Percentiles rank a stretch among this genome's conserved stretches.
Conservation (phyloP, 1,140 invertebrate genomes). For the Epicauta chinensis region DNA sequence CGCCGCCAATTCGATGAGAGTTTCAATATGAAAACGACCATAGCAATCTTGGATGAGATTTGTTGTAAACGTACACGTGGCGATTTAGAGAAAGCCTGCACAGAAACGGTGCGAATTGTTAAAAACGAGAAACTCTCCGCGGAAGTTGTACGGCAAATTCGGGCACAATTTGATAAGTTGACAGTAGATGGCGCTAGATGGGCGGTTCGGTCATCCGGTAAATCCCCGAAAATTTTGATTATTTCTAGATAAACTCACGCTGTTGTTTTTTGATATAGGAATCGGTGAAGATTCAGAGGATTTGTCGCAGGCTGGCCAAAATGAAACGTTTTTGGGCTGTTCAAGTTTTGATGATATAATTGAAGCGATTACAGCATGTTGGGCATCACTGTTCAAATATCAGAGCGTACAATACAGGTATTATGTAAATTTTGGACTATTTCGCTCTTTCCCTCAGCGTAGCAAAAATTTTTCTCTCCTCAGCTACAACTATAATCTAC, state of each 20-base stretch:
- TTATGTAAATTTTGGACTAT: no score
- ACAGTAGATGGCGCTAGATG: slow-evolving; percentile 19
- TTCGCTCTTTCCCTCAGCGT: no score
- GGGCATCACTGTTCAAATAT: slow-evolving; percentile 71
- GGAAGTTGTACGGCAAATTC: slow-evolving; percentile 16
- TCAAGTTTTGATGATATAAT: slow-evolving; percentile 48
- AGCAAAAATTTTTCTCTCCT: no score
- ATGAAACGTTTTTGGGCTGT: slow-evolving; percentile 68
- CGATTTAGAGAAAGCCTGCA: slow-evolving; percentile 30
- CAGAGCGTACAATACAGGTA: slow-evolving; percentile 69
- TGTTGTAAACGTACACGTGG: slow-evolving; percentile 25
- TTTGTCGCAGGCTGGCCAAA: slow-evolving; percentile 78
- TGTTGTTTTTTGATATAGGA: slow-evolving; percentile 44
- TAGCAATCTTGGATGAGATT: slow-evolving; percentile 32
- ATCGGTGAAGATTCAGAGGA: slow-evolving; percentile 72
- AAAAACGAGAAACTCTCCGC: slow-evolving; percentile 21
- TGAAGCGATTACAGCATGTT: slow-evolving; percentile 60
- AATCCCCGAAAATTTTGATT: no score
- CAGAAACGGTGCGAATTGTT: slow-evolving; percentile 31
- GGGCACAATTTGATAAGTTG: slow-evolving; percentile 1
- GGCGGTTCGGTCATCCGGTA: slow-evolving; percentile 30
- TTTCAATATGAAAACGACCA: slow-evolving; percentile 21
- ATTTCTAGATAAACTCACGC: neutral
- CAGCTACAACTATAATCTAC: no score
- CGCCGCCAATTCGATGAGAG: slow-evolving; percentile 28